phyloP scores from a whole-genome alignment of 2,888 invertebrate genomes.

The Synanthedon andrenaeformis region DNA sequence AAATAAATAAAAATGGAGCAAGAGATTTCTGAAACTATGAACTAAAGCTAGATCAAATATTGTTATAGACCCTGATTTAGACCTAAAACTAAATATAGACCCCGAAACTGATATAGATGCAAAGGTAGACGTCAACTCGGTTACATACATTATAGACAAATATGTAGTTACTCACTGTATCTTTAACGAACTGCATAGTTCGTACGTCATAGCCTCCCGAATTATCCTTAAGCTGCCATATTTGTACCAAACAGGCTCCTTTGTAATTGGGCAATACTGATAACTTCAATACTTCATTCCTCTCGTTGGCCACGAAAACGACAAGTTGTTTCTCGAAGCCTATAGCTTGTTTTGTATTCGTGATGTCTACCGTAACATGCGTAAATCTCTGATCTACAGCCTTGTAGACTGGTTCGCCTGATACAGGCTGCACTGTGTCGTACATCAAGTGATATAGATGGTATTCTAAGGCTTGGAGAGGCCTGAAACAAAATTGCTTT shows the following conservation, averaged over 20 bases:
- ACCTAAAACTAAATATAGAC: no score
- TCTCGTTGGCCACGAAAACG: slow-evolving; percentile 82
- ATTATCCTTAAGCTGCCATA: slow-evolving; percentile 78
- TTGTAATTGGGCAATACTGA: slow-evolving; percentile 77
- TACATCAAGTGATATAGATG: slow-evolving; percentile 90
- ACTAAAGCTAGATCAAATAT: no score
- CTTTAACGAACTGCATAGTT: slow-evolving; percentile 83
- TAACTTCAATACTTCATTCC: slow-evolving; percentile 83
- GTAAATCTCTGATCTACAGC: slow-evolving; percentile 78
- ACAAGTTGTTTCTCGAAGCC: slow-evolving; percentile 74
- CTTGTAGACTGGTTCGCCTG: slow-evolving; percentile 77
- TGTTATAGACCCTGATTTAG: no score
- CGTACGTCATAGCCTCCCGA: slow-evolving; percentile 67
- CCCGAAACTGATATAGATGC: no score
- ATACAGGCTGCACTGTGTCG: slow-evolving; percentile 82
- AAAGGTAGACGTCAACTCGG: no score
- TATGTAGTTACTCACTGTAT: slow-evolving; percentile 70
- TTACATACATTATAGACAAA: no score
- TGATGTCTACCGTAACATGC: slow-evolving; percentile 85
- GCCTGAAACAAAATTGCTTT: slow-evolving; percentile 19
- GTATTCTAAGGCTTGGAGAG: slow-evolving; percentile 71
- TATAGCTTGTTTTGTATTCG: slow-evolving; percentile 75
- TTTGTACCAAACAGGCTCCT: slow-evolving; percentile 86
- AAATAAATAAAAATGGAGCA: background rate
- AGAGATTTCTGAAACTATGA: background rate